Evolutionary conservation across 2,797 vertebrate genomes (phyloP), one percentile per base, ranked within the genome.

Genomic region (Eupleurogrammus muticus): DNA sequence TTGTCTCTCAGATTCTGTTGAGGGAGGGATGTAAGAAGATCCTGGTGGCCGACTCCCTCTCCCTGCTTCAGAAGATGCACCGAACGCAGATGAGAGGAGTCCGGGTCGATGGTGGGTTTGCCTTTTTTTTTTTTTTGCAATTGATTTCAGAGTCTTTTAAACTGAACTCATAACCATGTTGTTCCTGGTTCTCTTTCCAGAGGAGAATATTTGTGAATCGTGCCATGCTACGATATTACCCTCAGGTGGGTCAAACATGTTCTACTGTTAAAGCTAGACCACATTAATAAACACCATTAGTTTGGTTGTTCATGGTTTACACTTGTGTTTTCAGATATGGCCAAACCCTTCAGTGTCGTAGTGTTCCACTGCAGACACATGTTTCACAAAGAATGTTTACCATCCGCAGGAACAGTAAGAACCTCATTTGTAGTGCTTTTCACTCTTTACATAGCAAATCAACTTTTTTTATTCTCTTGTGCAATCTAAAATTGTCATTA

Each of bases 1-100:
- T 36, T 10, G 1, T 70, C 35, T 55, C 9, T 65, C 80, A 99
- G 98, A 99, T 99, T 83, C 91, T 99, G 56, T 90, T 99, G 76
- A 93, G 97, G 52, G 98, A 99, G 84, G 98, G 98, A 1, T 99
- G 98, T 92, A 99, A 99, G 92, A 99, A 99, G 93, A 99, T 99
- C 67, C 94, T 99, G 1, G 98, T 99, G 64, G 96, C 98, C 0
- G 98, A 99, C 83, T 99, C 97, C 0, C 92, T 99, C n/a, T 97
- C 97, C 0, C 93, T 99, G 59, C 90, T 99, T 48, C 97, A 97
- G 92, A 99, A 98, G 90, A 98, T 99, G 97, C 97, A 99, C 89
- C 94, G 97, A 40, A 98, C 96, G 6, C 98, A 99, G 77, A 96
- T 95, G 94, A 96, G 94, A 90, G 98, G 96, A 4, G 93, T 98